Base-by-base conservation (phyloP, 2,113 vertebrate genomes). In the Craseonycteris thonglongyai region DNA sequence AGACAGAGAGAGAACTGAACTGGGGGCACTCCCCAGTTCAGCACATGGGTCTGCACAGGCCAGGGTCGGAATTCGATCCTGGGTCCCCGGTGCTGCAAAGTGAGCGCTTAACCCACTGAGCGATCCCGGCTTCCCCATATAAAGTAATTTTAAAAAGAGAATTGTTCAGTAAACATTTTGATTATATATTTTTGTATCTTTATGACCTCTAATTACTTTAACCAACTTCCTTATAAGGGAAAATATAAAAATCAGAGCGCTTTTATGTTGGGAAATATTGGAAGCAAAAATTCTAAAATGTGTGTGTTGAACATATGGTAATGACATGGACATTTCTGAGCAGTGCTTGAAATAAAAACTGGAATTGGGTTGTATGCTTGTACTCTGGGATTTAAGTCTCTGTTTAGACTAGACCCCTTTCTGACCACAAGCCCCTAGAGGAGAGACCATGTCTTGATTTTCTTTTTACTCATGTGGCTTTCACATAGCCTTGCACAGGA, bases 181-280 rank as follows among this genome's bases (percentile, higher is more conserved):
- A 49, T 78, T 93, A 22, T 56, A 26, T 15, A 49, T 72, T 96
- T 84, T 90, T 74, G 14, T 85, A 58, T 26, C 86, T 74, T 90
- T 84, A n/a, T 75, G 72, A 33, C 1, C 11, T 93, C 22, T 49
- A 6, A 87, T 91, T 82, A 58, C 28, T 88, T 75, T 13, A 69
- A 33, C 18, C 22, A 90, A 54, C 56, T 95, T 79, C 40, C 6
- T 45, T 38, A 47, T 10, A 69, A 18, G 61, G 38, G 45, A 80
- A 92, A 91, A 61, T 42, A 66, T 35, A 19, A 82, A 92, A 89
- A 79, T 75, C 30, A 15, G 21, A 68, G 61, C 33, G 4, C 49
- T 72, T 96, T 84, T 84, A 4, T 87, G 9, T 85, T 94, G 92
- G 45, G 35, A 90, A 91, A 86, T 91, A 79, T 16, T 80, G 28